Base-by-base conservation (phyloP, 2,113 vertebrate species). In the Hypanus sabinus region DNA sequence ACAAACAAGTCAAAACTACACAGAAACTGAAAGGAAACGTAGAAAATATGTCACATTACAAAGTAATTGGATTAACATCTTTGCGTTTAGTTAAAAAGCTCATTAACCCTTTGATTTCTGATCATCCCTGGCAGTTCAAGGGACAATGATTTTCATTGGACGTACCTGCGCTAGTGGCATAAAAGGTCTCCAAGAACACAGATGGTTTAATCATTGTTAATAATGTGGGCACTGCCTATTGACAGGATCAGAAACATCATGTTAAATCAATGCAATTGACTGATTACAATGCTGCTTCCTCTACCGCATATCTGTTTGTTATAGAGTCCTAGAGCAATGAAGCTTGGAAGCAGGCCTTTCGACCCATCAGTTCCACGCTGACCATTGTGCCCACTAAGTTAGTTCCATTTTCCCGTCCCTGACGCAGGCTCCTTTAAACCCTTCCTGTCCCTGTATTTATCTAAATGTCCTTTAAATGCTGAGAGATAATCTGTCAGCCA, bases 1-100 rank as follows among this genome's bases (percentile, higher is more conserved):
- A 93, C 71, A 93, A 93, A 73, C 91, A 93, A 73, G 68, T 93
- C 91, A 93, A 93, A 93, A 93, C 73, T 46, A 75, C 91, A 93
- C 91, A 46, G 33, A 73, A 75, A 93, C 33, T 93, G 70, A 70
- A 46, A 93, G 70, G 38, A 55, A 93, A 93, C 55, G 91, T 70
- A 70, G 24, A 93, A 93, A 93, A 73, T 93, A 73, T 93, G 91
- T 73, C 91, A 73, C 18, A 73, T 70, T 93, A 73, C 33, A 93
- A 71, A 73, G 38, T 70, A 55, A 55, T 93, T 71, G 91, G 91
- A 73, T 93, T 93, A 75, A 93, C 91, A 55, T 46, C 38, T 75
- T 70, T 93, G 36, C 18, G 18, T 46, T 27, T 16, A 70, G 62
- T 68, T 68, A 70, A 18, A 71, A 90, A 46, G 22, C 68, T 73